phyloP scores from a whole-genome alignment of 2,797 vertebrate genomes.

The Taeniopygia guttata region DNA sequence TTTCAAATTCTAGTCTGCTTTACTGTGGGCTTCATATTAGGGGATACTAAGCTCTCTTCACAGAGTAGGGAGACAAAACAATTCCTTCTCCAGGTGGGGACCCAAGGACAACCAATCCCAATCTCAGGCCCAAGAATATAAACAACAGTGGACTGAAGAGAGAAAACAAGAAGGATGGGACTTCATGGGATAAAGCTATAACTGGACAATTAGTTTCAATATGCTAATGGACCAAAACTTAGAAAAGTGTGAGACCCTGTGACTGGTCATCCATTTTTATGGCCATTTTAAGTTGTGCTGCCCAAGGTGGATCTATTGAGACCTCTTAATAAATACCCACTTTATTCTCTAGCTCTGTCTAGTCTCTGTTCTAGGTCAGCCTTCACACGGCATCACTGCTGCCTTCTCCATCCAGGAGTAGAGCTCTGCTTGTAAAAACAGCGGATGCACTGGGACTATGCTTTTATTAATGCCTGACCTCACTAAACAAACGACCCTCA shows the following conservation, averaged over 20 bases:
- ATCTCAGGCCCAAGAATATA: neutral
- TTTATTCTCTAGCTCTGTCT: no score
- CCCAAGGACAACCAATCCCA: fast-evolving
- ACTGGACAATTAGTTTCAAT: neutral
- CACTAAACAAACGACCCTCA: no score
- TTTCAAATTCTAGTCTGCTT: neutral
- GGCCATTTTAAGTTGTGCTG: neutral
- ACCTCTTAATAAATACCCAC: neutral
- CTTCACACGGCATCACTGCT: no score
- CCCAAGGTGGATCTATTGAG: neutral
- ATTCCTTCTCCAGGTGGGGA: neutral
- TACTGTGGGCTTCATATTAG: neutral
- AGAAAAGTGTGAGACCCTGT: neutral
- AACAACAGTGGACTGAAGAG: neutral
- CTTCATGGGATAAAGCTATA: neutral
- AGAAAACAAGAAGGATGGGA: neutral
- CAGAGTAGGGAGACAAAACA: neutral
- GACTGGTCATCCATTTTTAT: neutral
- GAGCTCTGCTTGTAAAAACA: fast-evolving
- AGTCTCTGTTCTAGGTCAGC: no score
- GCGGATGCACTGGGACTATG: fast-evolving
- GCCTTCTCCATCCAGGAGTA: neutral
- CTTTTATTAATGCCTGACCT: no score
- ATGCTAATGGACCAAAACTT: neutral
- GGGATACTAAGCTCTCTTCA: neutral